phyloP scores from a whole-genome alignment of 2,113 vertebrate species.

The Pagrus major region DNA sequence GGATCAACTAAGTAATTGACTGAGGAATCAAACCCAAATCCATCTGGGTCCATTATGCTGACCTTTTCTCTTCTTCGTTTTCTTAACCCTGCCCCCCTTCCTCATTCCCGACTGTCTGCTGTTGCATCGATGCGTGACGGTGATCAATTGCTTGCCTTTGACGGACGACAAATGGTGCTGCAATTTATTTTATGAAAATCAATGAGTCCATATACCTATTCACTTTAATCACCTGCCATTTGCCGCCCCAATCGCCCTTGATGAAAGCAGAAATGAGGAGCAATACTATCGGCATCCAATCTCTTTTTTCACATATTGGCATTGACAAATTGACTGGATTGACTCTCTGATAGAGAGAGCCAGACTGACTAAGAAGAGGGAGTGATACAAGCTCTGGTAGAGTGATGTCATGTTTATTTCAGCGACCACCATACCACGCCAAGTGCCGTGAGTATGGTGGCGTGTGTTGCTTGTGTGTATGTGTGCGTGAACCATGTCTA shows the following conservation, averaged over 20 bases:
- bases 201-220: constrained; percentile 54
- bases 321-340: constrained; percentile 14
- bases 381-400: constrained; percentile 5
- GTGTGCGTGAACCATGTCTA: constrained; percentile 46
- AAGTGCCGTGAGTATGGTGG: neutral
- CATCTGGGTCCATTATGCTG: constrained; percentile 42
- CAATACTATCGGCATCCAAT: constrained; percentile 29
- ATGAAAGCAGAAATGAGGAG: constrained; percentile 39
- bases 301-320: constrained; percentile 42
- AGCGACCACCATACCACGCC: constrained; percentile 14
- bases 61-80: constrained; percentile 41
- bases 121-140: constrained; percentile 12
- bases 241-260: constrained; percentile 30
- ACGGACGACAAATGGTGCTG: constrained; percentile 34
- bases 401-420: constrained; percentile 52
- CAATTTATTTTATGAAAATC: constrained; percentile 65
- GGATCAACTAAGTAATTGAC: constrained; percentile 62
- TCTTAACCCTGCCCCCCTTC: neutral
- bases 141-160: constrained; percentile 52
- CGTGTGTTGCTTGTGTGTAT: neutral
- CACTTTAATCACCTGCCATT: constrained; percentile 62
- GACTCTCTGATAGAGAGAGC: constrained; percentile 19
- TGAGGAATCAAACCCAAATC: constrained; percentile 54
- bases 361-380: constrained; percentile 17
- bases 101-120: constrained; percentile 17